These are phyloP conservation scores for Hypomecis atomaria DNA, from an alignment of 2,888 invertebrate genomes.

Conservation along the genomic window DNA sequence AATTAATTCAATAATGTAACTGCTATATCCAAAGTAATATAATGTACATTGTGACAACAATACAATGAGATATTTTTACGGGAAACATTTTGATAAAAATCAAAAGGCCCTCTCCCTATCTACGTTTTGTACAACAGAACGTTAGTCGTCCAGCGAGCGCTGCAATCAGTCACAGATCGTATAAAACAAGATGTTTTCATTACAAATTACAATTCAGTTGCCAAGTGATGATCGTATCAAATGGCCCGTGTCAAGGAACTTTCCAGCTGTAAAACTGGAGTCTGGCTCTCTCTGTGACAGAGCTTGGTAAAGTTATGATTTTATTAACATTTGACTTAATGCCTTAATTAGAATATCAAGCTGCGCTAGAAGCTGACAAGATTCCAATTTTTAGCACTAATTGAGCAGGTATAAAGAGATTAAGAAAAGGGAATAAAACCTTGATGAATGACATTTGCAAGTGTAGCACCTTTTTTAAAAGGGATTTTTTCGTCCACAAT, in stretches of 20 bases:
- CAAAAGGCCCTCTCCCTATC: neutral
- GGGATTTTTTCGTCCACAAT: too few species aligned
- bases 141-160: neutral
- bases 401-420: too few species aligned
- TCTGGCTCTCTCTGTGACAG: slow-evolving; percentile 9
- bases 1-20: too few species aligned
- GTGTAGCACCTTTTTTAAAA: too few species aligned
- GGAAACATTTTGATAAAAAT: neutral
- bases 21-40: too few species aligned
- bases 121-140: slow-evolving; percentile 3
- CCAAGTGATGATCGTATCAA: slow-evolving; percentile 37
- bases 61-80: too few species aligned
- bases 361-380: too few species aligned
- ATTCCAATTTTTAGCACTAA: too few species aligned
- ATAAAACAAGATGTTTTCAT: slow-evolving; percentile 27
- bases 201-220: slow-evolving; percentile 26
- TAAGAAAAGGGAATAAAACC: too few species aligned
- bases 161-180: slow-evolving; percentile 19
- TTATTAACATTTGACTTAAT: neutral
- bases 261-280: slow-evolving; percentile 32
- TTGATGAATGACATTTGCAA: too few species aligned
- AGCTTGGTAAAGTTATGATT: neutral
- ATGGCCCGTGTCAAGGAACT: slow-evolving; percentile 37
- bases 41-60: too few species aligned
- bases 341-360: neutral